These are phyloP conservation scores for Aphis craccivora DNA, from an alignment of 1,140 invertebrate species.

Conservation along the genomic window DNA sequence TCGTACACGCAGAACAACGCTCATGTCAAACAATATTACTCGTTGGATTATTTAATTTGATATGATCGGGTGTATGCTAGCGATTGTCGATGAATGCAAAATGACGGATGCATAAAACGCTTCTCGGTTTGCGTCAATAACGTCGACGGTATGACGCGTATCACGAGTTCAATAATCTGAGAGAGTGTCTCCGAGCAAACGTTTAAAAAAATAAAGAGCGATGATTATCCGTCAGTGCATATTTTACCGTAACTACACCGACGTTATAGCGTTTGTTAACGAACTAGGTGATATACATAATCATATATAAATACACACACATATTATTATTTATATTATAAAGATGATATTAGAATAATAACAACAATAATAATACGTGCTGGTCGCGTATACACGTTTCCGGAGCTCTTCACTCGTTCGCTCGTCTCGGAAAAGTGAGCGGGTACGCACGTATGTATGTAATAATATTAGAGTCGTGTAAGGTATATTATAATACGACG, in stretches of 20 bases:
- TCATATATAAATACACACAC: neutral
- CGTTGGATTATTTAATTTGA: neutral
- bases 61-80: neutral
- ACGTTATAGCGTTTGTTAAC: neutral
- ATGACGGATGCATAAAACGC: neutral
- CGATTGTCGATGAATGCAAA: neutral
- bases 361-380: neutral
- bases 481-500: neutral
- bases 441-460: too few species aligned
- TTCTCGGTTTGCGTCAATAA: neutral
- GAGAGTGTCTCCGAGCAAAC: neutral
- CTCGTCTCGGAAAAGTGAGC: neutral
- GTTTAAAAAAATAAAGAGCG: neutral
- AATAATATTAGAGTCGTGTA: neutral
- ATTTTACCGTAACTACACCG: neutral
- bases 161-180: neutral
- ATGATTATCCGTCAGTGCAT: neutral
- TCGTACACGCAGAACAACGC: too few species aligned
- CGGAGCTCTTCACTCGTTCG: neutral
- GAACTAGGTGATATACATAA: neutral
- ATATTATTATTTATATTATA: neutral
- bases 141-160: neutral
- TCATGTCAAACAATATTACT: neutral
- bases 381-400: neutral
- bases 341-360: neutral